Evolutionary conservation across 2,797 vertebrate genomes (phyloP).

Genomic region (Yasuhikotakia modesta): DNA sequence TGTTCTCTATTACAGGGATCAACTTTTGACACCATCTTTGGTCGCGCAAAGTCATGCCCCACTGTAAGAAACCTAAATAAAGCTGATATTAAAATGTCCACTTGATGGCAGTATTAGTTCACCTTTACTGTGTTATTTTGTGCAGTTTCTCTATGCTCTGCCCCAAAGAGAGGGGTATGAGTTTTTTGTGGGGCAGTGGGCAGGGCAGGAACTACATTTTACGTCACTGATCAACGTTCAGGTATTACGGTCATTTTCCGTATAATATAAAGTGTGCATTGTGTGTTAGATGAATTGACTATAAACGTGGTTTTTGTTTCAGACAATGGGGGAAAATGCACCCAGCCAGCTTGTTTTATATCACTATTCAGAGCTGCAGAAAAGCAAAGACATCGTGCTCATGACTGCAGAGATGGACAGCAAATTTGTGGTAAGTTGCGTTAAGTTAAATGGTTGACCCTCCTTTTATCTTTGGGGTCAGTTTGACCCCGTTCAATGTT

Average conservation of each 20-base stretch:
- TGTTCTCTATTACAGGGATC: slow-evolving; percentile 72
- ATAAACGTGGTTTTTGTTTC: slow-evolving; percentile 20
- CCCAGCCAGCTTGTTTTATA: slow-evolving; percentile 91
- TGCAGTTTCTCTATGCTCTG: slow-evolving; percentile 85
- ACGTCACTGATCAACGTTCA: slow-evolving; percentile 94
- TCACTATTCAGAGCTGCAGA: slow-evolving; percentile 89
- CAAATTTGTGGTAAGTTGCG: slow-evolving; percentile 85
- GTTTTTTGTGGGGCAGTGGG: slow-evolving; percentile 94
- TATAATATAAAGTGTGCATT: neutral
- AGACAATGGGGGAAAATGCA: slow-evolving; percentile 85
- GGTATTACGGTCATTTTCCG: slow-evolving; percentile 71
- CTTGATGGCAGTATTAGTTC: slow-evolving; percentile 28
- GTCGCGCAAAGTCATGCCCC: slow-evolving; percentile 81
- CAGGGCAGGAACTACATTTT: slow-evolving; percentile 89
- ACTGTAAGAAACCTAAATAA: slow-evolving; percentile 76
- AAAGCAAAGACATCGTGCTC: slow-evolving; percentile 88
- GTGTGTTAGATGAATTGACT: neutral
- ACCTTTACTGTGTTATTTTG: neutral
- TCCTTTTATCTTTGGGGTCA: no score
- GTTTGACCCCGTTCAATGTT: no score
- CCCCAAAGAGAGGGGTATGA: slow-evolving; percentile 93
- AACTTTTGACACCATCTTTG: slow-evolving; percentile 83
- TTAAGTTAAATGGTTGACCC: neutral
- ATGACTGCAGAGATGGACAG: slow-evolving; percentile 93
- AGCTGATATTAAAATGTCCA: neutral